phyloP scores from a whole-genome alignment of 1,140 invertebrate genomes.

The Caenorhabditis briggsae region DNA sequence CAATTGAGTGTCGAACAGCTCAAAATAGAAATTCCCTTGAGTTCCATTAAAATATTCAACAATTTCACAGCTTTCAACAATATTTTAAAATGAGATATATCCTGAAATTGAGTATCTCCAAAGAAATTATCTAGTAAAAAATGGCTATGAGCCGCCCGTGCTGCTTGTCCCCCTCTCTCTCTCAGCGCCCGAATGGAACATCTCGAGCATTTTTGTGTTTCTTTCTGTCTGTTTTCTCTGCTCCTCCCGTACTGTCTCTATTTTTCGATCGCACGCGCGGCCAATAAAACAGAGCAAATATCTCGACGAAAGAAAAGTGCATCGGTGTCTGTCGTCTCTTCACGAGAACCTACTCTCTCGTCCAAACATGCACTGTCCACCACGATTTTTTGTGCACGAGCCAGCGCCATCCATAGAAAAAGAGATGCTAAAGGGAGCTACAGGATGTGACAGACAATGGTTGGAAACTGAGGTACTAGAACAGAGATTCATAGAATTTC shows the following conservation, averaged over 20 bases:
- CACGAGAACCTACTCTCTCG: neutral
- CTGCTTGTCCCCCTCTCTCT: too few species aligned
- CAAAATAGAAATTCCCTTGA: neutral
- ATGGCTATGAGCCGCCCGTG: neutral
- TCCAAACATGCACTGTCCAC: slow-evolving; percentile 55
- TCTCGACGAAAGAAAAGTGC: slow-evolving; percentile 49
- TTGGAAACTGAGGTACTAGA: neutral
- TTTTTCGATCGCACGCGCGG: slow-evolving; percentile 46
- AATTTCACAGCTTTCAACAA: neutral
- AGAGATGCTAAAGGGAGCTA: neutral
- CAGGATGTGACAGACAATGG: neutral
- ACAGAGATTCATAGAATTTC: too few species aligned
- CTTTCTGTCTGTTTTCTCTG: too few species aligned
- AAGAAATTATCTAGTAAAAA: neutral
- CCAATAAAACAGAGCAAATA: slow-evolving; percentile 52
- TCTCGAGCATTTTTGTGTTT: slow-evolving; percentile 22
- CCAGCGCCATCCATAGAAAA: slow-evolving; percentile 23
- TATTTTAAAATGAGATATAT: neutral
- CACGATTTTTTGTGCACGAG: slow-evolving; percentile 53
- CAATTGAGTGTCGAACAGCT: neutral
- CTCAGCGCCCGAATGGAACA: neutral
- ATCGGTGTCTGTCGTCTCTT: slow-evolving; percentile 4
- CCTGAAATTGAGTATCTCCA: neutral
- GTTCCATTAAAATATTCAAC: neutral
- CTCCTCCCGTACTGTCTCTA: neutral